phyloP scores from a whole-genome alignment of 2,888 invertebrate species.

The Coleophora deauratella region DNA sequence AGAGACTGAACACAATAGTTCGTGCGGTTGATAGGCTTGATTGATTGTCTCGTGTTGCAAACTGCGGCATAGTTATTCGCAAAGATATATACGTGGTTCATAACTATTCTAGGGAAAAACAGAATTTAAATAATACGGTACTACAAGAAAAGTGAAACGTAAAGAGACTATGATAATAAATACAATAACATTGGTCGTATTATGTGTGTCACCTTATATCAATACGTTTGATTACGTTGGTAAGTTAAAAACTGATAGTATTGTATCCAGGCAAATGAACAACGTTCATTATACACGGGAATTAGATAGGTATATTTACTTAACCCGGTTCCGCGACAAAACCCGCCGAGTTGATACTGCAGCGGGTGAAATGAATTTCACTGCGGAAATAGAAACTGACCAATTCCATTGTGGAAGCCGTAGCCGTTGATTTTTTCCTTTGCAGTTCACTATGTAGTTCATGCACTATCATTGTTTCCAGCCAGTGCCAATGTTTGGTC shows the following conservation, averaged over 20 bases:
- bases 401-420: conserved; percentile 20
- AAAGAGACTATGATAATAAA: no score
- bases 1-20: conserved; percentile 14
- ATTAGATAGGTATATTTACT: conserved; percentile 52
- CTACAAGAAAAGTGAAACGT: no score
- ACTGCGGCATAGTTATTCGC: no score
- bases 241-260: no score
- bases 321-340: conserved; percentile 56
- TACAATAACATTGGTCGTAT: no score
- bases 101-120: no score
- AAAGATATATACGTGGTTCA: no score
- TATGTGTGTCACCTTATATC: no score
- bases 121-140: no score
- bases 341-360: conserved; percentile 31
- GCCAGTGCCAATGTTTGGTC: conserved; percentile 1
- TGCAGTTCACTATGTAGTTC: conserved; percentile 9
- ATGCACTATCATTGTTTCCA: no score
- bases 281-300: conserved; percentile 44
- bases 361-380: conserved; percentile 42
- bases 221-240: no score
- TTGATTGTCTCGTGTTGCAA: conserved; percentile 15
- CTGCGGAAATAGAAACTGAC: conserved; percentile 35
- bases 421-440: conserved; percentile 20
- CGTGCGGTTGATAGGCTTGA: conserved; percentile 23
- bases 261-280: conserved; percentile 40